Base-by-base conservation (phyloP, 30 jellyfish, hydroid and myxozoan genomes). In the Pseudorhiza aurosa region DNA sequence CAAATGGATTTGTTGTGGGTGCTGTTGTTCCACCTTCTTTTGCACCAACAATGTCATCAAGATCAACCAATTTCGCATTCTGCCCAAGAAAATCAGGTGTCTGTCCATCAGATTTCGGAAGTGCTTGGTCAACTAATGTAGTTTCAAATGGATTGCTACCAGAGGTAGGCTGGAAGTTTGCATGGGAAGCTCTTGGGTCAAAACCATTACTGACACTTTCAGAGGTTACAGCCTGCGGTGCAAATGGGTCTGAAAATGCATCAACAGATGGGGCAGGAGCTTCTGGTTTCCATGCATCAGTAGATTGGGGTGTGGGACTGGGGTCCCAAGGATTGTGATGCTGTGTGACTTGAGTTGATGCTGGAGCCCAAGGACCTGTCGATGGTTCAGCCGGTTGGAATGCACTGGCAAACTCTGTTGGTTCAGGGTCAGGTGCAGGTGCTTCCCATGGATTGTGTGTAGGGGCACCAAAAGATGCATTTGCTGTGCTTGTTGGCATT, bases 51-150 rank as follows among this genome's bases (percentile, higher is more conserved):
- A 93, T 86, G 58, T 93, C 93, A 74, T 86, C 97, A 31, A 93
- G 96, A 62, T 93, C 72, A 33, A 93, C 99, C 35, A 93, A 83
- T 39, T 87, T 88, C 57, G 97, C 81, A 69, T 87, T 95, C 14
- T 74, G 75, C 30, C 95, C 89, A 64, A 92, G 83, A 62, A 92
- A 92, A 49, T 68, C 85, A 0, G 87, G 42, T 43, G 58, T 50
- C 26, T 73, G 69, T 42, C 57, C 65, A 58, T 72, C 70, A 28
- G 92, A 40, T 25, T 76, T 32, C 29, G 76, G 81, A 9, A 87
- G 67, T 4, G 83, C 77, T 43, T 58, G 26, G 40, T 43, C 62
- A 2, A 73, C 82, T 62, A 64, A 58, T 17, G 83, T 21, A 32
- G 75, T 19, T 55, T 85, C 96, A 85, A 85, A 85, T 37, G 96